Evolutionary conservation across 2,797 vertebrate genomes (phyloP).

Genomic region (Rhincodon typus): DNA sequence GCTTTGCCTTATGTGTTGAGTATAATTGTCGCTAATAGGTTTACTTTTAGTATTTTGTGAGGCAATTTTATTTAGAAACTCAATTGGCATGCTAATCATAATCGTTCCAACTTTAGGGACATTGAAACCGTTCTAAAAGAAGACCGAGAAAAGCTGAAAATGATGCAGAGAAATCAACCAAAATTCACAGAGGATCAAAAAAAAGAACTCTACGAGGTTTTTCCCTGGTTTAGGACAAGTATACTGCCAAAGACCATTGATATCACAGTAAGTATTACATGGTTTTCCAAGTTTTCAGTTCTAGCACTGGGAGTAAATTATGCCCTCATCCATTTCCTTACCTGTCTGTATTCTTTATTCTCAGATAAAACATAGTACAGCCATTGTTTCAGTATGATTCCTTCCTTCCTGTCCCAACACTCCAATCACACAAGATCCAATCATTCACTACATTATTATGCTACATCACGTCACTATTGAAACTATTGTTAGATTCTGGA

Average conservation of each 20-base stretch:
- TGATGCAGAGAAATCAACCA: slow-evolving; percentile 82
- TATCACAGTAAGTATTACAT: slow-evolving; percentile 60
- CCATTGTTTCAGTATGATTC: neutral
- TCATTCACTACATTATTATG: neutral
- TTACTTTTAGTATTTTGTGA: neutral
- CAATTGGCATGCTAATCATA: neutral
- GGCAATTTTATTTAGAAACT: neutral
- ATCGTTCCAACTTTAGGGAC: slow-evolving; percentile 57
- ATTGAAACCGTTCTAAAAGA: slow-evolving; percentile 72
- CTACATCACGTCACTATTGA: neutral
- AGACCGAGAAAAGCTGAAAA: slow-evolving; percentile 74
- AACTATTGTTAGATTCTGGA: neutral
- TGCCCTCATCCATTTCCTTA: neutral
- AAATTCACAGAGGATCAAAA: slow-evolving; percentile 76
- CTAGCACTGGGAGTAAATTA: neutral
- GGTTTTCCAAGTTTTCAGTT: neutral
- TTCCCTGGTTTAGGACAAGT: slow-evolving; percentile 80
- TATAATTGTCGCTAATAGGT: neutral
- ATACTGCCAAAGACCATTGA: slow-evolving; percentile 71
- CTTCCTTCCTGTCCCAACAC: neutral
- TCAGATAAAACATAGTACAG: neutral
- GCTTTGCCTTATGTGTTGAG: neutral
- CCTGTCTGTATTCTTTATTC: neutral
- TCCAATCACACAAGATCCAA: neutral
- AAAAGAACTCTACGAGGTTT: slow-evolving; percentile 76